A percentile compares a stretch with the other conserved stretches of the same genome.
Evolutionary conservation across 2,888 invertebrate genomes (phyloP).

Genomic region (Erebia aethiops): DNA sequence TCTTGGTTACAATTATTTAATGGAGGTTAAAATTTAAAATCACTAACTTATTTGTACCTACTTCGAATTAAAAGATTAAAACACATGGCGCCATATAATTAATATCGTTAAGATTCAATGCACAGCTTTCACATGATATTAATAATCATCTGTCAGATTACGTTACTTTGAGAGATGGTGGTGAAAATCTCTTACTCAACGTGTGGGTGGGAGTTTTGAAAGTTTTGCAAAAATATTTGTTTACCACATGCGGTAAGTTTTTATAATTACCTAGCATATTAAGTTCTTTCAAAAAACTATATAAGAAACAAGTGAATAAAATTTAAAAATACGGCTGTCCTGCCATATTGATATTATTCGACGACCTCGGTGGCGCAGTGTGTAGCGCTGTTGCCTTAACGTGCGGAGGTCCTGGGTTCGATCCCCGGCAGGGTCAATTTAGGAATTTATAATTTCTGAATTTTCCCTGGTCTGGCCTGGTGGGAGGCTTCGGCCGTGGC

Average conservation of each 20-base stretch:
- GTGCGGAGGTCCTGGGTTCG: too few relatives aligned
- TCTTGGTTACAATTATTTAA: background rate
- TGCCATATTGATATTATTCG: too few relatives aligned
- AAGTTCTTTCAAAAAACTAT: background rate
- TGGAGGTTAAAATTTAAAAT: background rate
- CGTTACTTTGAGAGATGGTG: conserved; percentile 12
- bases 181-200: background rate
- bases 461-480: too few relatives aligned
- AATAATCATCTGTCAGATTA: conserved; percentile 22
- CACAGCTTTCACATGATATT: conserved; percentile 24
- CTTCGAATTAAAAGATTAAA: background rate
- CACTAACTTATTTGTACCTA: background rate
- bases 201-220: too few relatives aligned
- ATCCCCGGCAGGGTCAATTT: too few relatives aligned
- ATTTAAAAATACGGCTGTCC: too few relatives aligned
- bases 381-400: too few relatives aligned
- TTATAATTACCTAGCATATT: too few relatives aligned
- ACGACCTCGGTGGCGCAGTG: too few relatives aligned
- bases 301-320: background rate
- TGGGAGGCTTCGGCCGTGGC: too few relatives aligned
- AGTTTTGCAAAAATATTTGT: too few relatives aligned
- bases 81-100: conserved; percentile 6
- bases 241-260: background rate
- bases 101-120: conserved; percentile 14
- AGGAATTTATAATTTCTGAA: too few relatives aligned